These are phyloP conservation scores for Sycophaga agraensis DNA, from an alignment of 1,140 invertebrate genomes.

Conservation along the genomic window DNA sequence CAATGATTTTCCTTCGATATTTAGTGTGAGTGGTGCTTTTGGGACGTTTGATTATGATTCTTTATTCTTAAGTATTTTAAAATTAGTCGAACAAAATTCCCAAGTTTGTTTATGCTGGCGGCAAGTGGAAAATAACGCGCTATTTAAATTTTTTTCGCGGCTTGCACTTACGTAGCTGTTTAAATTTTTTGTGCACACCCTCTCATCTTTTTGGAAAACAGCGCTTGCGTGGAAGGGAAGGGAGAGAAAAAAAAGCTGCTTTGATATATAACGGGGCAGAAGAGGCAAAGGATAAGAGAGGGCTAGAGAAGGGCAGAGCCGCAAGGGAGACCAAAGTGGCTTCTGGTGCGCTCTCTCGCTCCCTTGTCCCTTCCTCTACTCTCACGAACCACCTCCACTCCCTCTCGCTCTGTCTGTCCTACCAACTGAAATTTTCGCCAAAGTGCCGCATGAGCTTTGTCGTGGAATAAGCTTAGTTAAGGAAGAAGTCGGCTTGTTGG, in stretches of 20 bases:
- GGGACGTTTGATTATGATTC: no score
- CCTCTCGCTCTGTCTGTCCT: neutral
- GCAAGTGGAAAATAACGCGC: neutral
- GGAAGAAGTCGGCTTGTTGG: slow-evolving; percentile 31
- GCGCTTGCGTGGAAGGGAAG: no score
- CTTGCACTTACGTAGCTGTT: neutral
- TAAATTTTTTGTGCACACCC: slow-evolving; percentile 5
- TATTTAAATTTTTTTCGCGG: slow-evolving; percentile 19
- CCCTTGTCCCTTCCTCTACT: no score
- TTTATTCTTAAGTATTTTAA: neutral
- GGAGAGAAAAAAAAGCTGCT: slow-evolving; percentile 16
- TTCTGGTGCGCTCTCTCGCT: no score
- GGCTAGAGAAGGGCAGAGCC: neutral
- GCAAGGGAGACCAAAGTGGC: no score
- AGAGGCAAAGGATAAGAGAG: neutral
- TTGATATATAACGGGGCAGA: neutral
- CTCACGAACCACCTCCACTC: no score
- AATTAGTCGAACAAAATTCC: slow-evolving; percentile 4
- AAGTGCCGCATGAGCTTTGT: slow-evolving; percentile 40
- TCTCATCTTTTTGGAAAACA: neutral
- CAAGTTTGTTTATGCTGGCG: slow-evolving; percentile 7
- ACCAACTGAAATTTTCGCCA: slow-evolving; percentile 33
- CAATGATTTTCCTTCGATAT: no score
- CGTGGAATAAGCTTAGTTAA: slow-evolving; percentile 43
- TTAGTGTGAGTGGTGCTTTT: no score